Evolutionary conservation across 53 echinoderm and acorn worm genomes (phyloP), one percentile per base, ranked within the genome.

Genomic region (Paracentrotus lividus): DNA sequence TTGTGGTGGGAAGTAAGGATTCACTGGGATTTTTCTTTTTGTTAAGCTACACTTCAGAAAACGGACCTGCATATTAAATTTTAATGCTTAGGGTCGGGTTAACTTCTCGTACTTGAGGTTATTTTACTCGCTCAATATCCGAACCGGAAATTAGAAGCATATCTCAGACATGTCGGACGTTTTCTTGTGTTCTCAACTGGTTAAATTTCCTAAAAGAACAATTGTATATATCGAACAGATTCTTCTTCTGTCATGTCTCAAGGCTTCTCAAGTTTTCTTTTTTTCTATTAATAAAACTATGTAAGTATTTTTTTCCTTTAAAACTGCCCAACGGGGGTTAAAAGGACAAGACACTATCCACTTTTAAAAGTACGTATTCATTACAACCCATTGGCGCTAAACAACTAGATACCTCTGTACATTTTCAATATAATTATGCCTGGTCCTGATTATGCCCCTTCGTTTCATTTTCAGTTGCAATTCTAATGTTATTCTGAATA

Each of bases 401-500:
- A 23, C 47, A 23, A 72, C 4, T n/a, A 78, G 44, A 2, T 81
- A 45, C 47, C 81, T 81, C 81, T 15, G 26, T 10, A 47, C 33
- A 5, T 7, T 38, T 15, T 72, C 8, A 40, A 72, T 72, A 76
- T 76, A 23, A 76, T 40, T 40, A 42, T 81, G 33, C 47, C 81
- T n/a, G n/a, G n/a, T n/a, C n/a, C n/a, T n/a, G 42, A 76, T 40
- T 40, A 42, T 81, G 33, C 47, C 81, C 77, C 47, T 27, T 27
- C 45, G 81, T 81, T n/a, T n/a, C 45, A 81, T 81, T 81, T n/a
- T 81, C 44, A 81, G n/a, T 26, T 45, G 81, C 47, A 81, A 47
- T 47, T 81, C 8, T 81, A 81, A 81, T 81, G 81, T 81, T 81
- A 81, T 81, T 81, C 81, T n/a, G 81, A 81, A 81, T 81, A 81